phyloP scores from a whole-genome alignment of 2,888 invertebrate genomes.

The Lagria hirta region DNA sequence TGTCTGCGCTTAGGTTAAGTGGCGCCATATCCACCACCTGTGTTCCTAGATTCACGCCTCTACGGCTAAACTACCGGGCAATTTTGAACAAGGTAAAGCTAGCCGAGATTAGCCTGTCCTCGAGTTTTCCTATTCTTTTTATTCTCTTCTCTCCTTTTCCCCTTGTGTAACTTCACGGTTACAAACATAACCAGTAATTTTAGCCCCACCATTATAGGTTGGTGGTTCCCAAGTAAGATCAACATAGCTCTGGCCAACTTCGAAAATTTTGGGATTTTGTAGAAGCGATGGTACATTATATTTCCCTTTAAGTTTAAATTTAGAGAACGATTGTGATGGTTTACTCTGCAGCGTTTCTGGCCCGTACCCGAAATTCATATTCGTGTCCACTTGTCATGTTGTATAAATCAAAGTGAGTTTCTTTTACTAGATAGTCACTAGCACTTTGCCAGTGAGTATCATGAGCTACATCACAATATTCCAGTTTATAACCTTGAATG shows the following conservation, averaged over 20 bases:
- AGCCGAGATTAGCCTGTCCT: too few relatives aligned
- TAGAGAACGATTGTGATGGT: conserved; percentile 79
- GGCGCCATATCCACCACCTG: too few relatives aligned
- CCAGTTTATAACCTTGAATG: conserved; percentile 91
- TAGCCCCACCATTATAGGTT: conserved; percentile 85
- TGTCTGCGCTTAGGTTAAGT: too few relatives aligned
- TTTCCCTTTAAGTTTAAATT: conserved; percentile 86
- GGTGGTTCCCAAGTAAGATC: conserved; percentile 95
- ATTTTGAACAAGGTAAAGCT: too few relatives aligned
- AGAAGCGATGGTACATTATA: conserved; percentile 84
- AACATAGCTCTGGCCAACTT: conserved; percentile 88
- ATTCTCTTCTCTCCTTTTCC: too few relatives aligned
- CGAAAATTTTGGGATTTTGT: conserved; percentile 80
- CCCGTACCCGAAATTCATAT: conserved; percentile 96
- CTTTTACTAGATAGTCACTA: conserved; percentile 89
- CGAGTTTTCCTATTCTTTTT: too few relatives aligned
- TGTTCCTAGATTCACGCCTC: too few relatives aligned
- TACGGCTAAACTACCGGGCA: too few relatives aligned
- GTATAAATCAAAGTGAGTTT: conserved; percentile 80
- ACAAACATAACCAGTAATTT: conserved; percentile 92
- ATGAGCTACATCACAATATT: conserved; percentile 78
- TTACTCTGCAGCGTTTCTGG: conserved; percentile 98
- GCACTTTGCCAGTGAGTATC: conserved; percentile 81
- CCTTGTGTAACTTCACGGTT: too few relatives aligned
- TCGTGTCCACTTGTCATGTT: conserved; percentile 85